A percentile compares a stretch with the other conserved stretches of the same genome.
These are phyloP conservation scores for Cossypha dichroa DNA, from an alignment of 2,797 vertebrate genomes.

Conservation along the genomic window DNA sequence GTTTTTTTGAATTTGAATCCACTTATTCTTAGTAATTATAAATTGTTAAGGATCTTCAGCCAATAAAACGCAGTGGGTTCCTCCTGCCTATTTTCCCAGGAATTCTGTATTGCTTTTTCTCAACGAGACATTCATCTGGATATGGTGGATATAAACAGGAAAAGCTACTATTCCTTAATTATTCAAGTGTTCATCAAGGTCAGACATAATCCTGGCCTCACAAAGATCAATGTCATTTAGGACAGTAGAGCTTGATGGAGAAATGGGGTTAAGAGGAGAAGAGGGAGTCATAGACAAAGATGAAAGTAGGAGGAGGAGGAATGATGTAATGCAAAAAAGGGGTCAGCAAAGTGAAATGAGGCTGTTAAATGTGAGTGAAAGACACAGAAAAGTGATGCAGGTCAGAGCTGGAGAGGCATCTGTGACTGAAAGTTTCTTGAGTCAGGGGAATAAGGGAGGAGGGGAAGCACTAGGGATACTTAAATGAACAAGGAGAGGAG, in stretches of 20 bases:
- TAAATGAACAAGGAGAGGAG: neutral
- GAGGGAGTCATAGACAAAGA: neutral
- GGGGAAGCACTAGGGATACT: neutral
- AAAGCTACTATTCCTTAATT: neutral
- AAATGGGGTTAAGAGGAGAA: neutral
- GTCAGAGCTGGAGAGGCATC: neutral
- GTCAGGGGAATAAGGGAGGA: neutral
- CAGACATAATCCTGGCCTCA: neutral
- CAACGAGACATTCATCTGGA: neutral
- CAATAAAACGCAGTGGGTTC: neutral
- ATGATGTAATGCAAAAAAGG: neutral
- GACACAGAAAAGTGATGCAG: neutral
- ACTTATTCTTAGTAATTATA: neutral
- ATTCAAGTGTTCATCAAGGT: neutral
- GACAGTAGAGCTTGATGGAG: neutral
- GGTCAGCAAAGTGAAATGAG: neutral
- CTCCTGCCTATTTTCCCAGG: neutral
- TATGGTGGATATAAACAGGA: neutral
- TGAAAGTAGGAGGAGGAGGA: neutral
- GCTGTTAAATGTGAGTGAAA: neutral
- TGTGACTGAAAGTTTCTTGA: neutral
- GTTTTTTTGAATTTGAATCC: neutral
- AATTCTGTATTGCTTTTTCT: neutral
- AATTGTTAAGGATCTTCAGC: neutral
- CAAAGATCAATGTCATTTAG: neutral